Conservation (phyloP, 2,113 vertebrate genomes). For the Eolophus roseicapilla region DNA sequence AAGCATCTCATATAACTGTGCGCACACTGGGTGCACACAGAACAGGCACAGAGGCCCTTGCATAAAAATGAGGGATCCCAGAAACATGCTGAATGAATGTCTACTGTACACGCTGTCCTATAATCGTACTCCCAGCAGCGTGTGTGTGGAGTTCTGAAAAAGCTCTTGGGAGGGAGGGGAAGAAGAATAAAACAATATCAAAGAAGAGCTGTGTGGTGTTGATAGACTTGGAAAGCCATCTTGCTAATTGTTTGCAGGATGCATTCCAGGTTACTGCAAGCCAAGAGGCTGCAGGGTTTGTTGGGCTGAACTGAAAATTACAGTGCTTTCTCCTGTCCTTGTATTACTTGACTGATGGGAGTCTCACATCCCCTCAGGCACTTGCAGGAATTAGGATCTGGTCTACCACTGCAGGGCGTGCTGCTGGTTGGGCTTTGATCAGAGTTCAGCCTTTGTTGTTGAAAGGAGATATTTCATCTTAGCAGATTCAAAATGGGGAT, state of each 20-base stretch:
- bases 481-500: conserved; percentile 30
- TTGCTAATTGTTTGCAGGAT: conserved; percentile 50
- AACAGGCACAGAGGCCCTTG: background rate
- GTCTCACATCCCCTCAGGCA: background rate
- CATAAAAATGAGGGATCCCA: background rate
- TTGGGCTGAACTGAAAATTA: conserved; percentile 34
- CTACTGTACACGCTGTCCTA: background rate
- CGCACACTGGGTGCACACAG: background rate
- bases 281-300: conserved; percentile 40
- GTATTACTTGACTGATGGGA: conserved; percentile 33
- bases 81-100: conserved; percentile 26
- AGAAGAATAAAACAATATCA: conserved; percentile 32
- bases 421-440: conserved; percentile 60
- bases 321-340: conserved; percentile 1
- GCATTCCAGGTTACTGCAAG: conserved; percentile 35
- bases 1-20: background rate
- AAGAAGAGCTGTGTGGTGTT: background rate
- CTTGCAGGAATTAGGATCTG: background rate
- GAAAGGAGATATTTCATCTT: conserved; percentile 62
- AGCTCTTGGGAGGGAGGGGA: background rate
- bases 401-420: background rate
- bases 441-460: conserved; percentile 56
- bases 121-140: background rate
- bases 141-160: background rate
- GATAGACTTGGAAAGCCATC: conserved; percentile 14